These are phyloP conservation scores for Sebastolobus altivelis DNA, from an alignment of 2,797 vertebrate species.

Conservation along the genomic window DNA sequence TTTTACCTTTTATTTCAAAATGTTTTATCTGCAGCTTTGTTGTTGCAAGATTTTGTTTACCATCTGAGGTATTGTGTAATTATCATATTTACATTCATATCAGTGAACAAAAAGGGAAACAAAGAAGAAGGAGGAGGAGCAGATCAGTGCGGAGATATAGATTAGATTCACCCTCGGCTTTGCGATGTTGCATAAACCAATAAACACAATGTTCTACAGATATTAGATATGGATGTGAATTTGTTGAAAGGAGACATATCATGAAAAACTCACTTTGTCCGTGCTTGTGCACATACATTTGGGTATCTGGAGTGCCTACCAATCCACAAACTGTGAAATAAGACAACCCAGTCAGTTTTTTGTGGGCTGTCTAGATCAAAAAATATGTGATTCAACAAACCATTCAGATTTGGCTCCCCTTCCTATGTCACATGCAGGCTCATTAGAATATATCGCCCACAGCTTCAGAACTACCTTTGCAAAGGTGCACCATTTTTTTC, in stretches of 20 bases:
- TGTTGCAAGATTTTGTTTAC: neutral
- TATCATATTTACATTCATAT: slow-evolving; percentile 10
- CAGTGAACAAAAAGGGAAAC: slow-evolving; percentile 1
- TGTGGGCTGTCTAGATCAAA: accelerated
- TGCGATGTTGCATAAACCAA: neutral
- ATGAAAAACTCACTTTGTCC: neutral
- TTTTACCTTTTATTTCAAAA: neutral
- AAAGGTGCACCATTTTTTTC: too few relatives aligned
- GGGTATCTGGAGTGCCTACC: neutral
- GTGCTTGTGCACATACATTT: neutral
- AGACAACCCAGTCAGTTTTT: accelerated
- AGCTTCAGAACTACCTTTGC: too few relatives aligned
- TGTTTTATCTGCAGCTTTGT: neutral
- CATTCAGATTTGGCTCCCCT: too few relatives aligned
- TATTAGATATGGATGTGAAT: slow-evolving; percentile 2
- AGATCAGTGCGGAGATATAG: slow-evolving; percentile 10
- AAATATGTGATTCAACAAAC: too few relatives aligned
- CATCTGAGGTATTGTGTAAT: neutral
- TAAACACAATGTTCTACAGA: slow-evolving; percentile 18
- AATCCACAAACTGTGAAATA: too few relatives aligned
- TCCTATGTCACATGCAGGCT: too few relatives aligned
- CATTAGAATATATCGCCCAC: too few relatives aligned
- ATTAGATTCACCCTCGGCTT: neutral
- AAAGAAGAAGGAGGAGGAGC: neutral
- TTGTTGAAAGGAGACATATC: neutral